These are phyloP conservation scores for Hermodice carunculata DNA, from an alignment of 2,888 invertebrate genomes.

Conservation along the genomic window DNA sequence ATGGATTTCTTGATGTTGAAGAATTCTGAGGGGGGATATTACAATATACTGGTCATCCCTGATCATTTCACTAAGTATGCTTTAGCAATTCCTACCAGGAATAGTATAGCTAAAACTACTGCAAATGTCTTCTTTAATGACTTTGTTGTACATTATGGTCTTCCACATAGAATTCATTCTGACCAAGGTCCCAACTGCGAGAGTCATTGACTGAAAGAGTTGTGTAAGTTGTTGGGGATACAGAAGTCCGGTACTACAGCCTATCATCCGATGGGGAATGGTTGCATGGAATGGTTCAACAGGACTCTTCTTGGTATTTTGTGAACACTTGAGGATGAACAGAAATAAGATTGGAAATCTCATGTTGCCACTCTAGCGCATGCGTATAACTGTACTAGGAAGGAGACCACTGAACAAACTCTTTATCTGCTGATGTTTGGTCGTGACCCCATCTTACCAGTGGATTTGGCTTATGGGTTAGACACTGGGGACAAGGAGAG, in stretches of 20 bases:
- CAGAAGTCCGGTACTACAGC: slow-evolving; percentile 13
- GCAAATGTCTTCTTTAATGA: slow-evolving; percentile 32
- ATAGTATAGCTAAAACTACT: slow-evolving; percentile 29
- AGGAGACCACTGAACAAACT: slow-evolving; percentile 22
- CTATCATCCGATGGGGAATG: slow-evolving; percentile 38
- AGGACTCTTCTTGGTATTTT: slow-evolving; percentile 30
- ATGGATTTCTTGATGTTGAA: slow-evolving; percentile 33
- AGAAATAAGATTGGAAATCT: slow-evolving; percentile 31
- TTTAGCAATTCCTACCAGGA: slow-evolving; percentile 25
- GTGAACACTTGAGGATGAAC: slow-evolving; percentile 22
- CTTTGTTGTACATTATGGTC: slow-evolving; percentile 33
- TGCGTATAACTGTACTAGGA: slow-evolving; percentile 29
- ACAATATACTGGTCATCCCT: slow-evolving; percentile 34
- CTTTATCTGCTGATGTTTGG: slow-evolving; percentile 34
- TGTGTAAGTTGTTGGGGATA: slow-evolving; percentile 1
- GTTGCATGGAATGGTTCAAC: slow-evolving; percentile 36
- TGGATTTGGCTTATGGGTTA: no score
- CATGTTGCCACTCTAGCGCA: slow-evolving; percentile 19
- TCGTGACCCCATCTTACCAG: slow-evolving; percentile 12
- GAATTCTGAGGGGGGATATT: slow-evolving; percentile 16
- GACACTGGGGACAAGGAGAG: no score
- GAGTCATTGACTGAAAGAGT: neutral
- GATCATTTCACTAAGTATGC: slow-evolving; percentile 36
- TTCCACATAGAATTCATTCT: slow-evolving; percentile 9
- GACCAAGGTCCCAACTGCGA: slow-evolving; percentile 16